Evolutionary conservation across 2,113 vertebrate genomes (phyloP).

Genomic region (Piprites chloris): DNA sequence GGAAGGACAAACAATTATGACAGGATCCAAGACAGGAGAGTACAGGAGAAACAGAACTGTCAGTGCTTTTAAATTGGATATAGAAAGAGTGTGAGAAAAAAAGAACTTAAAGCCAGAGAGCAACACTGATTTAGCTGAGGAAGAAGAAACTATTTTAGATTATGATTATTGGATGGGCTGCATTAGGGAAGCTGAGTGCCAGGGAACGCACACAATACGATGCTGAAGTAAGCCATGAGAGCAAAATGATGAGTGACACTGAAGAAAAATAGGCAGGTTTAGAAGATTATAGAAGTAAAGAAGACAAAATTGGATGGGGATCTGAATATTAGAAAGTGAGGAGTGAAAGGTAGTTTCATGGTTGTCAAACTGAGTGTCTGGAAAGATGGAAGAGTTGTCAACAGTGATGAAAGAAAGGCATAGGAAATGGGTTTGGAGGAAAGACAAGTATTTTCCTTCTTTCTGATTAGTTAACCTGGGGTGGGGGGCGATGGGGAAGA

Average conservation of each 20-base stretch:
- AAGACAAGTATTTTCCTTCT: conserved; percentile 13
- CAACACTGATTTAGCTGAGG: neutral
- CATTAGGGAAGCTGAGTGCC: neutral
- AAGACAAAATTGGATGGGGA: neutral
- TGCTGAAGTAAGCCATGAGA: neutral
- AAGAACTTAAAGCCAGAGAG: neutral
- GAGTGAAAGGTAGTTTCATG: conserved; percentile 40
- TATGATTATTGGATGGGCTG: neutral
- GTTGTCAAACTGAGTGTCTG: neutral
- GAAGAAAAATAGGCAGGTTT: neutral
- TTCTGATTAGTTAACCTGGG: neutral
- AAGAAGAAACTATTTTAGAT: neutral
- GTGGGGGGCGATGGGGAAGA: neutral
- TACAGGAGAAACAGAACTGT: neutral
- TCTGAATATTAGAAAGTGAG: conserved; percentile 22
- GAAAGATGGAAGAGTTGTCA: neutral
- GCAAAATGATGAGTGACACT: conserved; percentile 24
- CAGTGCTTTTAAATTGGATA: neutral
- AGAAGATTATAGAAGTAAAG: neutral
- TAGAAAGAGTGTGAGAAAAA: neutral
- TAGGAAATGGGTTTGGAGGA: neutral
- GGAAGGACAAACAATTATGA: neutral
- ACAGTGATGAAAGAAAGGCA: neutral
- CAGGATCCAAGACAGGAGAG: neutral
- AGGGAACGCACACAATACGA: neutral